A percentile compares a stretch with the other conserved stretches of the same genome.
phyloP scores from a whole-genome alignment of 2,888 invertebrate genomes.

The Ormia ochracea region DNA sequence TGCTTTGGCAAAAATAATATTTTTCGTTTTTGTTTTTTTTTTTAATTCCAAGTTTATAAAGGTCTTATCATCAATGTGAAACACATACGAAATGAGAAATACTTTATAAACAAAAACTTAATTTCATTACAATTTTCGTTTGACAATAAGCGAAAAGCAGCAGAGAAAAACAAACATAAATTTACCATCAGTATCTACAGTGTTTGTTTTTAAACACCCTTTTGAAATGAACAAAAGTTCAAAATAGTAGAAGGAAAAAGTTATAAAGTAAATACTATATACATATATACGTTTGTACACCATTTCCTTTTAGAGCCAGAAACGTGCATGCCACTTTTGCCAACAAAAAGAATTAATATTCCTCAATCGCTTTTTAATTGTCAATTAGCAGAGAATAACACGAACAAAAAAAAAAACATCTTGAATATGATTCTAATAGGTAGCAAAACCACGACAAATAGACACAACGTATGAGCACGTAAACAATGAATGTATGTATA shows the following conservation, averaged over 20 bases:
- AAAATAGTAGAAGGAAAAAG: neutral
- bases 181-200: neutral
- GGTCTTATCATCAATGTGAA: constrained; percentile 27
- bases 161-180: constrained; percentile 4
- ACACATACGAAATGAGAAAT: constrained; percentile 9
- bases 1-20: constrained; percentile 12
- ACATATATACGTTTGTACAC: too few species aligned
- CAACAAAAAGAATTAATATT: too few species aligned
- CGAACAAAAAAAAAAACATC: too few species aligned
- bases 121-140: constrained; percentile 27
- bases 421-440: too few species aligned
- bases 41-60: constrained; percentile 16
- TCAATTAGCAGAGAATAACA: too few species aligned
- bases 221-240: neutral
- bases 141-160: neutral
- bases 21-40: neutral
- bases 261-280: neutral
- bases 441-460: too few species aligned
- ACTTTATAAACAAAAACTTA: constrained; percentile 18
- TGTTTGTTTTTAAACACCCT: constrained; percentile 5
- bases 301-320: neutral
- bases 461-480: too few species aligned
- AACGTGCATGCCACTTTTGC: too few species aligned
- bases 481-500: too few species aligned
- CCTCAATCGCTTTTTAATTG: too few species aligned